Evolutionary conservation across 2,888 invertebrate species (phyloP), one percentile per base, ranked within the genome.

Genomic region (Spodoptera exigua): DNA sequence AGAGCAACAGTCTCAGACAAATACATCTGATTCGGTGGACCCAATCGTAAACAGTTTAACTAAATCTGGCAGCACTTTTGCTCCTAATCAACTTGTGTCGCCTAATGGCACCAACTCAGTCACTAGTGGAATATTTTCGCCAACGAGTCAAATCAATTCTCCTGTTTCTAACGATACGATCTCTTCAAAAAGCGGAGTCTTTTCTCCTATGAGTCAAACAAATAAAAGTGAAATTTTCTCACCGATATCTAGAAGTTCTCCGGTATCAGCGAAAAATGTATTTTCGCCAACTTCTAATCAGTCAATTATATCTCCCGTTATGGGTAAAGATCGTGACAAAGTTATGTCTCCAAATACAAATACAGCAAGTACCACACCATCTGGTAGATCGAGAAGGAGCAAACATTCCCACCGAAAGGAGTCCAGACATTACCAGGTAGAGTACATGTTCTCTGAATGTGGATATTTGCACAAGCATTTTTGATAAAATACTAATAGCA

Each of bases 371-470:
- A 93, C 95, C 40, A 95, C 95, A 78, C 95, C 95, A 63, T 94
- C 95, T 73, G 94, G 94, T 85, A 89, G 95, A 87, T 94, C 95
- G 57, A 92, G 95, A 73, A 90, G 95, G 83, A 94, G 95, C 86
- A 95, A 95, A 80, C 95, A 95, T 82, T 94, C 95, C 71, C 91
- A 93, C 68, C 95, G 95, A 80, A 96, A 96, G 91, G 94, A 95
- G 83, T 96, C 96, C 76, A 96, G 95, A 83, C 96, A 96, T 89
- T 96, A 96, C 87, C 96, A 96, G 94, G 96, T 95, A 93, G 64
- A 66, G 76, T 71, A 75, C 35, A 68, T 63, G 45, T 73, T 75
- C 74, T 52, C 35, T 43, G 70, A 67, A 51, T 56, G 69, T 53
- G 36, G 62, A 67, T 17, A 59, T 66, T 60, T 67, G 68, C 40